Base-by-base conservation (phyloP, 1,140 invertebrate species). In the Proctacanthus coquilletti region DNA sequence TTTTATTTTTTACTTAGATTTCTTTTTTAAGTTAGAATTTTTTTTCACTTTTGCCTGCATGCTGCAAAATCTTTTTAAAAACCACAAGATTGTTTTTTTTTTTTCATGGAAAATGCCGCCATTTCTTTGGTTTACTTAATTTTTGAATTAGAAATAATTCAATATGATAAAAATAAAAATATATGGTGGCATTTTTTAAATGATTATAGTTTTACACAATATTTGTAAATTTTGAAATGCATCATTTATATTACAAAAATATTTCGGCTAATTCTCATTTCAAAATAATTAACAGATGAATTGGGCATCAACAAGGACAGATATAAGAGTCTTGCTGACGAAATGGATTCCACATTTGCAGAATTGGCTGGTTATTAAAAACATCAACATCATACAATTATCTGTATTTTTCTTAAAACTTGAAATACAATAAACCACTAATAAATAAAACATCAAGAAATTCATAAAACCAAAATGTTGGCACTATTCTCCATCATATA, bases 251-350 rank as follows among this genome's bases (percentile, higher is more conserved):
- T 25, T 25, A 25, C n/a, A 25, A 25, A 25, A 25, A 8, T 25
- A 25, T 25, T 8, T 4, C 18, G 3, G 15, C 15, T 14, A 11
- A 33, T 33, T 33, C 15, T 33, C n/a, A n/a, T n/a, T n/a, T n/a
- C n/a, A n/a, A n/a, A n/a, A n/a, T 21, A 2, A 6, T 62, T 27
- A 39, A 42, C 74, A 96, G 93, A 96, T 69, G 93, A 97, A 71
- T 73, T 97, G 69, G 86, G 93, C 55, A 84, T 92, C 74, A 94
- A 97, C 76, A 96, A 96, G 75, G 91, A 97, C 74, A 85, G 88
- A 78, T 97, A 94, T 84, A 97, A 96, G 75, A 80, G 77, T 46
- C 67, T 84, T 64, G 80, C 80, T 53, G 92, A 96, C 68, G 93
- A 97, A 66, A 84, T 97, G 82, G 92, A 96, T 74, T 81, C 82